Conservation (phyloP, 1,140 invertebrate species). For the Meloidogyne hapla region DNA sequence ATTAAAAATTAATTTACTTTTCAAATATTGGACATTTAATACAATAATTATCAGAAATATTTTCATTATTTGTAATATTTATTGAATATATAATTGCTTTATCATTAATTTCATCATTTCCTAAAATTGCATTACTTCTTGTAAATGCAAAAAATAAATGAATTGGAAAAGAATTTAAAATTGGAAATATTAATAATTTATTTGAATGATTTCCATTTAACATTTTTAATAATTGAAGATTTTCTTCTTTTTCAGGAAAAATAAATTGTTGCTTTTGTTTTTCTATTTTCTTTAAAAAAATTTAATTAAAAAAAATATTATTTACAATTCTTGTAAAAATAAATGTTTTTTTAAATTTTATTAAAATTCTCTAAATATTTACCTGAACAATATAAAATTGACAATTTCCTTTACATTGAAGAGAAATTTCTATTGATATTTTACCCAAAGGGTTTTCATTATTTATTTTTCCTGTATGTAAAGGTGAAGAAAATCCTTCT, state of each 20-base stretch:
- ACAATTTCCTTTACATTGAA: slow-evolving; percentile 58
- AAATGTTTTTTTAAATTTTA: too few species aligned
- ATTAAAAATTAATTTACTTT: not conserved
- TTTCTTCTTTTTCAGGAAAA: slow-evolving; percentile 5
- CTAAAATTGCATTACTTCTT: slow-evolving; percentile 56
- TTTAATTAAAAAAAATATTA: slow-evolving; percentile 7
- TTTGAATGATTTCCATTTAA: slow-evolving; percentile 65
- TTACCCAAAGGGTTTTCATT: slow-evolving; percentile 50
- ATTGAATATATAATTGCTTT: slow-evolving; percentile 68
- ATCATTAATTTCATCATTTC: slow-evolving; percentile 49
- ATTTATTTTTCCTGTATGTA: slow-evolving; percentile 37
- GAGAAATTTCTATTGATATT: slow-evolving; percentile 48
- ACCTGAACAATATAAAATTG: slow-evolving; percentile 65
- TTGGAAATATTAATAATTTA: slow-evolving; percentile 64
- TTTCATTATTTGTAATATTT: slow-evolving; percentile 70
- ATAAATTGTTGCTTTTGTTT: not conserved
- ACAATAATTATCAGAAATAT: slow-evolving; percentile 69
- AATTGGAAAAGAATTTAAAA: slow-evolving; percentile 67
- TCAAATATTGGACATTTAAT: slow-evolving; percentile 67
- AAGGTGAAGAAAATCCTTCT: slow-evolving; percentile 57
- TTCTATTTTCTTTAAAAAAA: slow-evolving; percentile 5
- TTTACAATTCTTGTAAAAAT: slow-evolving; percentile 7
- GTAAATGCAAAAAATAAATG: slow-evolving; percentile 71
- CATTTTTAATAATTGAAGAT: slow-evolving; percentile 47
- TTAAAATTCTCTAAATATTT: too few species aligned